Percentiles rank a stretch among this genome's conserved stretches.
Conservation (phyloP, 2,797 vertebrate genomes). For the Psittacula echo region DNA sequence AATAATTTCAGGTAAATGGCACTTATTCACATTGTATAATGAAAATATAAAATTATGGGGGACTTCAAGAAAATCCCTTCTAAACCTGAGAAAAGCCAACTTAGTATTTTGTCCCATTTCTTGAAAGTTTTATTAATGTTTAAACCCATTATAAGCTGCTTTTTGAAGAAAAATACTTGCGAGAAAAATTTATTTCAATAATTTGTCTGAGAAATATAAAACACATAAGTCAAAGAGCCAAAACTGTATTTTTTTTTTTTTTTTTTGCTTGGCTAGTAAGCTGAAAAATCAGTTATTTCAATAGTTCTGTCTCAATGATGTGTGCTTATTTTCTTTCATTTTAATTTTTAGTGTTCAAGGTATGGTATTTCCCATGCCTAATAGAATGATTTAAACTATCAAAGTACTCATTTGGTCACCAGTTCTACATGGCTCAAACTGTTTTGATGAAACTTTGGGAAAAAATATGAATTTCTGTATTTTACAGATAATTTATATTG, state of each 20-base stretch:
- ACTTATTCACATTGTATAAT: neutral
- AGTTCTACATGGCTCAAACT: neutral
- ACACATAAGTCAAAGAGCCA: rapidly evolving
- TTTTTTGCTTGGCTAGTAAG: neutral
- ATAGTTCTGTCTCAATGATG: neutral
- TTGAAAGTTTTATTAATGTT: neutral
- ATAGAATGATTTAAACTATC: neutral
- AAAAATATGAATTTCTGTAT: neutral
- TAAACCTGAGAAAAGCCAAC: neutral
- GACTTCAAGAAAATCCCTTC: neutral
- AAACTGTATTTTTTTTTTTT: neutral
- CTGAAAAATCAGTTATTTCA: neutral
- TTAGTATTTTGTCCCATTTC: neutral
- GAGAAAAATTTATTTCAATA: neutral
- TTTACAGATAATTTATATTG: neutral
- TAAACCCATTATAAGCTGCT: neutral
- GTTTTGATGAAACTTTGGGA: neutral
- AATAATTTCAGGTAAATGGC: neutral
- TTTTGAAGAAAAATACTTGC: neutral
- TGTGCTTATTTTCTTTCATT: neutral
- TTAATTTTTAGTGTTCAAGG: neutral
- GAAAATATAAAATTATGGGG: neutral
- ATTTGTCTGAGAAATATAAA: neutral
- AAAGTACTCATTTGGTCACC: neutral
- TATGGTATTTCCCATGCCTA: neutral